These are phyloP conservation scores for Bergia puertoricense DNA, from an alignment of 92 coral and sea anemone genomes.

Conservation along the genomic window DNA sequence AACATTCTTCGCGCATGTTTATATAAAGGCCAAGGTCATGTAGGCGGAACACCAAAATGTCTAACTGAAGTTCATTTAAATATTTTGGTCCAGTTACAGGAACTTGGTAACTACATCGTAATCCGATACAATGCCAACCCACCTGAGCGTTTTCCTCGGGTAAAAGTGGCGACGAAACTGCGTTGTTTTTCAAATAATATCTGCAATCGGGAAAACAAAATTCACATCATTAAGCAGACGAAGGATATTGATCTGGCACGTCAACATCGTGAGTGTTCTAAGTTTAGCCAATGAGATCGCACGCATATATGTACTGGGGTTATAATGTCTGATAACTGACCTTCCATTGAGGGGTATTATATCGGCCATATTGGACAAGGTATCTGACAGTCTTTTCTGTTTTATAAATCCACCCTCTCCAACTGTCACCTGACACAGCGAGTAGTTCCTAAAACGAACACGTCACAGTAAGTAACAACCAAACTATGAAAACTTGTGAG, in stretches of 20 bases:
- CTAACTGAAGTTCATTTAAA: no score
- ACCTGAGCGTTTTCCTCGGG: conserved; percentile 97
- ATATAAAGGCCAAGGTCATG: no score
- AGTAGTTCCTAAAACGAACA: conserved; percentile 68
- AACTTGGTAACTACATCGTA: background rate
- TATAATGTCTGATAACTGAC: conserved; percentile 44
- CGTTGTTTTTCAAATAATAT: conserved; percentile 82
- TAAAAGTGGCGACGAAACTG: conserved; percentile 72
- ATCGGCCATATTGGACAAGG: conserved; percentile 78
- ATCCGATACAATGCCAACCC: background rate
- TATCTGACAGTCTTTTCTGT: conserved; percentile 89
- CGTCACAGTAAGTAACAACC: background rate
- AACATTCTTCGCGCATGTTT: no score
- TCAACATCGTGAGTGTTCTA: no score
- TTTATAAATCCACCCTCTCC: conserved; percentile 86
- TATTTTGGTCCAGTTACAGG: no score
- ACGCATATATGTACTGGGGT: background rate
- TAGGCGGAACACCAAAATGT: no score
- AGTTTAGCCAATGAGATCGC: no score
- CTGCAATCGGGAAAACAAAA: conserved; percentile 38
- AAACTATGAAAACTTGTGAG: background rate
- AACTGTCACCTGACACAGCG: conserved; percentile 94
- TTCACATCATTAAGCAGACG: background rate
- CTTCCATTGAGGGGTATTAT: conserved; percentile 86
- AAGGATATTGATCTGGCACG: background rate